Evolutionary conservation across 1,140 invertebrate genomes (phyloP).

Genomic region (Ephestia elutella): DNA sequence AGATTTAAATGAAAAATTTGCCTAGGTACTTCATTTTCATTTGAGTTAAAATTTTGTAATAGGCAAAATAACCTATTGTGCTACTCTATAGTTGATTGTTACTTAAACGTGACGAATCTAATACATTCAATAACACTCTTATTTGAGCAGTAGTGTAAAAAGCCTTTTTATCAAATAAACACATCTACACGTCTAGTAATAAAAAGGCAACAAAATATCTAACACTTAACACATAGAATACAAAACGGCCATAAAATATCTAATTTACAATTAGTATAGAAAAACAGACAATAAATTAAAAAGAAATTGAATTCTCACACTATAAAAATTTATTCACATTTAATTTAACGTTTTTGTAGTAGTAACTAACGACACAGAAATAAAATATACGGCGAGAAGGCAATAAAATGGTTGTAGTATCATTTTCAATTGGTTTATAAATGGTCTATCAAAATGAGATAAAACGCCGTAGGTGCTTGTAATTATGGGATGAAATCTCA

Average conservation of each 20-base stretch:
- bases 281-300: conserved; percentile 3
- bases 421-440: conserved; percentile 16
- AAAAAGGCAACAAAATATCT: neutral
- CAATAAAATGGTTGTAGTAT: conserved; percentile 6
- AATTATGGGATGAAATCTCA: neutral
- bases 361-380: neutral
- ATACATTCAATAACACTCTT: too few species aligned
- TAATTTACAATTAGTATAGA: conserved; percentile 1
- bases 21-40: too few species aligned
- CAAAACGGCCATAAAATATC: neutral
- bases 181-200: too few species aligned
- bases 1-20: too few species aligned
- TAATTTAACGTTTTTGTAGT: neutral
- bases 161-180: too few species aligned
- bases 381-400: neutral
- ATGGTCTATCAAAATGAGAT: conserved; percentile 14
- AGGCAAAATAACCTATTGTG: too few species aligned
- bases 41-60: too few species aligned
- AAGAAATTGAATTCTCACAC: conserved; percentile 16
- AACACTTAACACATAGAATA: neutral
- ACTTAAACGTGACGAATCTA: too few species aligned
- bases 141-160: too few species aligned
- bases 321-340: conserved; percentile 7
- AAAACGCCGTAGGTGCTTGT: neutral
- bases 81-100: too few species aligned